Evolutionary conservation across 2,888 invertebrate genomes (phyloP), one percentile per base, ranked within the genome.

Genomic region (Polia nebulosa): DNA sequence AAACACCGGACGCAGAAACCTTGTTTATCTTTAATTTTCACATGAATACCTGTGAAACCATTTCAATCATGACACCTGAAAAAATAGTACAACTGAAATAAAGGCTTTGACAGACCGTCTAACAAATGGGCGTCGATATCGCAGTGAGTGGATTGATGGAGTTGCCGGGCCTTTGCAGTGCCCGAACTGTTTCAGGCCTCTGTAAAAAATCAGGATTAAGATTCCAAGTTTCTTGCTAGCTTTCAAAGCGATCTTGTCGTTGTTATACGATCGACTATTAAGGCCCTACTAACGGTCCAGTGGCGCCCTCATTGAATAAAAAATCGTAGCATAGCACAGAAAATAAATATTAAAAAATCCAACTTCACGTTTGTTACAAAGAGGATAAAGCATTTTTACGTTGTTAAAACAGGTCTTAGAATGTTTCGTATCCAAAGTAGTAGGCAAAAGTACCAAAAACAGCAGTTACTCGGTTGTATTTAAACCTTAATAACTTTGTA

Each of bases 61-160:
- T 45, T 66, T 55, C 13, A 55, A 44, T 56, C 8, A 15, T 9
- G 15, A 44, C 27, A n/a, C 17, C 22, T 34, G 44, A 29, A 15
- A 44, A 68, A 66, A 68, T 65, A 27, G 13, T 27, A 7, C 17
- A 27, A 20, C 20, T 8, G 32, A 27, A 66, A 41, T 34, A 52
- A 25, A 27, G 11, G 44, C n/a, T 53, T 27, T 9, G 8, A 55
- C 1, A 53, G 22, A 20, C 17, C 11, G 13, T 9, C 22, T 36
- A 29, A 9, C 15, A 67, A 44, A 55, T 27, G 32, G 39, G 13
- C 13, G 4, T 41, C 32, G 8, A 41, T 67, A 32, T 34, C 20
- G 9, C 20, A 25, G 53, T 20, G 8, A 41, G 5, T 15, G 5
- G 11, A 22, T 41, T 41, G 25, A 68, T 36, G n/a, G 27, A 55